Evolutionary conservation across 2,888 invertebrate species (phyloP), one percentile per base, ranked within the genome.

Genomic region (Agrochola lychnidis): DNA sequence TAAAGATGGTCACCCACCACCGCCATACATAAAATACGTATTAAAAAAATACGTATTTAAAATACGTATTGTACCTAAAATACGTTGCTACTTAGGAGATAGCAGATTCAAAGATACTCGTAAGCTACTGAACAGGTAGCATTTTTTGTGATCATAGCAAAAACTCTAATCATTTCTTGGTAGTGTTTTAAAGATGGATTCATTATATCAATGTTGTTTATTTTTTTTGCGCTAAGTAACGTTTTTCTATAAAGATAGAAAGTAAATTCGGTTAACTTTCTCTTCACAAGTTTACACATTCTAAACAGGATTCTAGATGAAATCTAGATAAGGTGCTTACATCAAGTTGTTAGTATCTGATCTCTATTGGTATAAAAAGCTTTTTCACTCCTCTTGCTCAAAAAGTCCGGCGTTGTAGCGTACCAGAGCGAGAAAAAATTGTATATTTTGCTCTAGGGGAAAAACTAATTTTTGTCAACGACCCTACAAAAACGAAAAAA

Each of bases 211-310:
- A 40, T 72, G 59, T 61, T 51, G 42, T 66, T 59, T 56, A 56
- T 81, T 78, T 82, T 82, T 68, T 56, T 63, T 16, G 14, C 14
- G 30, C 30, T 70, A 19, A 36, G 45, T 64, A 53, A 66, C 12
- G 22, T 51, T 78, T 70, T 61, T 70, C 22, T n/a, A 40, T 30
- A 4, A 6, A 9, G 5, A 30, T 68, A 71, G 83, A 84, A 84
- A 83, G 84, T 76, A 12, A 42, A 51, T 51, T 70, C 16, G 10
- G 30, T 2, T 25, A 30, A 12, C 81, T 84, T 84, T 83, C 83
- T 76, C 76, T 83, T 76, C 16, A 48, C 22, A 79, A 42, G 40
- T 62, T 66, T 16, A 42, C 69, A 59, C 51, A 67, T 42, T 73
- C 48, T 62, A 66, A 61, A 72, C 63, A n/a, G 36, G 16, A 53